These are phyloP conservation scores for Cheilosia vulpina DNA, from an alignment of 2,888 invertebrate genomes.

Conservation along the genomic window DNA sequence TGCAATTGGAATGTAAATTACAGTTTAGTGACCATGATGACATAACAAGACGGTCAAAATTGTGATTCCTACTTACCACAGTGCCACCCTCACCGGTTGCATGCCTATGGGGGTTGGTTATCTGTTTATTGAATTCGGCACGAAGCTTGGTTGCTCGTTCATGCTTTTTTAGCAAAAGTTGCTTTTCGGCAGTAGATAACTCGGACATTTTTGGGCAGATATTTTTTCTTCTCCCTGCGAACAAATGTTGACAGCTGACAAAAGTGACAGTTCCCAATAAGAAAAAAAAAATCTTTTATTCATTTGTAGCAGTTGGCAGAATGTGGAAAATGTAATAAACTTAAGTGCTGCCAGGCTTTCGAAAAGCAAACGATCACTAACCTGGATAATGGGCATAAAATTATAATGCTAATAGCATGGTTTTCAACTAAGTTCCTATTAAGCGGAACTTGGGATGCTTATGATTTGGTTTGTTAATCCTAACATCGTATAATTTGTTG, in stretches of 20 bases:
- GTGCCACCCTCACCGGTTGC: conserved; percentile 87
- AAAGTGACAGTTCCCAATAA: conserved; percentile 1
- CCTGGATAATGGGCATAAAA: too few species aligned
- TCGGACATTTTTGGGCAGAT: conserved; percentile 53
- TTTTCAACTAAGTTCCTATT: too few species aligned
- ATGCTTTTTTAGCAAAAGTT: conserved; percentile 80
- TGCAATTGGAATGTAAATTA: conserved; percentile 83
- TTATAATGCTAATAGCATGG: too few species aligned
- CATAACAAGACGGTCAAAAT: conserved; percentile 79
- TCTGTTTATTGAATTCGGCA: conserved; percentile 89
- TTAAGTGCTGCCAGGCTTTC: background rate
- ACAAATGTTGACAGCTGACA: conserved; percentile 29
- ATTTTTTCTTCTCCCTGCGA: conserved; percentile 12
- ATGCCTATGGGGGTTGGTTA: conserved; percentile 89
- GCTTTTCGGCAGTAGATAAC: conserved; percentile 78
- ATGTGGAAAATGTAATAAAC: background rate
- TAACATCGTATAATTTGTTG: too few species aligned
- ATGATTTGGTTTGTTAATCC: too few species aligned
- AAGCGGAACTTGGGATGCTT: too few species aligned
- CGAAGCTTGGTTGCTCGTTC: conserved; percentile 83
- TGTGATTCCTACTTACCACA: conserved; percentile 86
- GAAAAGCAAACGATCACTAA: background rate
- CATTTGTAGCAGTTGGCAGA: conserved; percentile 26
- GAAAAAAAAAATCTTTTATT: background rate
- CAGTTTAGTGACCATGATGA: conserved; percentile 78